A percentile compares a stretch with the other conserved stretches of the same genome.
phyloP scores from a whole-genome alignment of 2,888 invertebrate species.

The Kuschelorhynchus macadamiae region DNA sequence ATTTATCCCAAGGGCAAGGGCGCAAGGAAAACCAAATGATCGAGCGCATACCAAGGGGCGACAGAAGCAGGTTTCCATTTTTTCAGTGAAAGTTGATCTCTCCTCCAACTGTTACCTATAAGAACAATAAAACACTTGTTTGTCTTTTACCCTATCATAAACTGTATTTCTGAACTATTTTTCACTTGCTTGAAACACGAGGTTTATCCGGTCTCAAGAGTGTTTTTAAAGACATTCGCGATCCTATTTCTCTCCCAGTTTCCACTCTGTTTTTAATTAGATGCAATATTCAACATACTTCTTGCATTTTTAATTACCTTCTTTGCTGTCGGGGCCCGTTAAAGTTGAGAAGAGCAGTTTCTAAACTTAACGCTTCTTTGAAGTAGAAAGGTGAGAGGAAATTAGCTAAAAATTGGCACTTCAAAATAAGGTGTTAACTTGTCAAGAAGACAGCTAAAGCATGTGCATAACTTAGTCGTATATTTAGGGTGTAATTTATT shows the following conservation, averaged over 20 bases:
- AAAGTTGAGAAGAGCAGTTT: conserved; percentile 44
- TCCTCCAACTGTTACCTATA: no score
- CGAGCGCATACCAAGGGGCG: no score
- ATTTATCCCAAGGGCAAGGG: no score
- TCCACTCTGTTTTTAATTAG: conserved; percentile 58
- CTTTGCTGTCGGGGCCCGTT: conserved; percentile 44
- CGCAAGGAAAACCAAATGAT: no score
- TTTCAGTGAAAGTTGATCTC: no score
- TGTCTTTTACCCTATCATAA: no score
- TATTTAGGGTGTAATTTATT: no score
- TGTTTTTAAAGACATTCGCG: conserved; percentile 60
- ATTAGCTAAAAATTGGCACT: conserved; percentile 43
- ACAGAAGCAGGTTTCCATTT: no score
- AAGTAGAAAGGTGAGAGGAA: conserved; percentile 36
- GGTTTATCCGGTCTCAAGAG: conserved; percentile 61
- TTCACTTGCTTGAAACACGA: conserved; percentile 49
- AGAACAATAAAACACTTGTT: no score
- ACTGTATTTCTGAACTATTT: conserved; percentile 26
- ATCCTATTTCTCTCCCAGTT: conserved; percentile 58
- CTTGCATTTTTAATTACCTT: conserved; percentile 60
- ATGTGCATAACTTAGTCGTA: conserved; percentile 11
- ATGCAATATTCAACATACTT: conserved; percentile 59
- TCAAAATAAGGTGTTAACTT: conserved; percentile 35
- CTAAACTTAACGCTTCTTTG: conserved; percentile 41
- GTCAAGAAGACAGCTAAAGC: conserved; percentile 22